A percentile compares a stretch with the other conserved stretches of the same genome.
phyloP scores from a whole-genome alignment of 1,140 invertebrate species.

The Apis florea region DNA sequence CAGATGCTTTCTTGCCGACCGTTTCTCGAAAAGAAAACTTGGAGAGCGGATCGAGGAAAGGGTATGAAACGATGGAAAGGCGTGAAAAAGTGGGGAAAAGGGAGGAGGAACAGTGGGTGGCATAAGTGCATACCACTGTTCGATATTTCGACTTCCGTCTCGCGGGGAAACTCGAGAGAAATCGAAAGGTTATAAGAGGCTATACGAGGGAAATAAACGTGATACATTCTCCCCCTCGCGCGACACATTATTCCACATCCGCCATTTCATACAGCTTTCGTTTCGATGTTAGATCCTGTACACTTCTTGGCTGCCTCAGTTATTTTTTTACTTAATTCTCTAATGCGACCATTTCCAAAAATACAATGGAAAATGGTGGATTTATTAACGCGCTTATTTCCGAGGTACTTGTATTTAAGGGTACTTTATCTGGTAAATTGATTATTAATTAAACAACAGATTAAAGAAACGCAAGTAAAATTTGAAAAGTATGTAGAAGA shows the following conservation, averaged over 20 bases:
- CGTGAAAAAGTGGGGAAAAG: background rate
- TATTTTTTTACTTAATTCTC: slow-evolving; percentile 34
- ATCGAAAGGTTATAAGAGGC: slow-evolving; percentile 6
- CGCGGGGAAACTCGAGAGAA: background rate
- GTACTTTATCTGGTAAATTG: too few relatives aligned
- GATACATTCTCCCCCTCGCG: background rate
- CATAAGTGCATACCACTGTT: slow-evolving; percentile 33
- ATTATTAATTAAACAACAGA: too few relatives aligned
- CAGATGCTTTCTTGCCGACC: background rate
- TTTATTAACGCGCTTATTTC: slow-evolving; percentile 16
- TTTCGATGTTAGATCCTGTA: slow-evolving; percentile 15
- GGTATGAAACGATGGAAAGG: background rate
- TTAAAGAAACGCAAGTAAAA: too few relatives aligned
- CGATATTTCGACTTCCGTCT: background rate
- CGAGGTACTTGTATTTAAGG: too few relatives aligned
- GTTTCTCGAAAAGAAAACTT: too few relatives aligned
- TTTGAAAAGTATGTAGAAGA: too few relatives aligned
- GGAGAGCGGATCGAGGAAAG: background rate
- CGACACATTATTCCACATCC: slow-evolving; percentile 1
- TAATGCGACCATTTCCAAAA: background rate
- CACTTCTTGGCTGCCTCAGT: slow-evolving; percentile 9
- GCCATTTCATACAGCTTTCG: background rate
- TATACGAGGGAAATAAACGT: slow-evolving; percentile 16
- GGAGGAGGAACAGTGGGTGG: background rate
- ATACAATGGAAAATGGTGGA: slow-evolving; percentile 1